Percentiles rank a stretch among this genome's conserved stretches.
Conservation (phyloP, 2,888 invertebrate species). For the Cantharis nigra region DNA sequence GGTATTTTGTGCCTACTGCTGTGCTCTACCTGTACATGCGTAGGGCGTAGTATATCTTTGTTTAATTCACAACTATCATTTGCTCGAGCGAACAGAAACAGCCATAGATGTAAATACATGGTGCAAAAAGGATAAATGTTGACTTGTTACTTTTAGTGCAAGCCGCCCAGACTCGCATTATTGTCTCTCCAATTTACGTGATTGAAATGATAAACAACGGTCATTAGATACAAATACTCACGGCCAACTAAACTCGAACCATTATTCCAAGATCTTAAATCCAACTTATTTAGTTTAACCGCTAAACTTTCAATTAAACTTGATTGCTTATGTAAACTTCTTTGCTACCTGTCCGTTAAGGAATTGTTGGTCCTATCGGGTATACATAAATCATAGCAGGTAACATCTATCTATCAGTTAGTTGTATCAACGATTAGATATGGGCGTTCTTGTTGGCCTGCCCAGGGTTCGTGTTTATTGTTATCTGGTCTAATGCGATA, state of each 20-base stretch:
- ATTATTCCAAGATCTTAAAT: background rate
- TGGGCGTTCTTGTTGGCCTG: slow-evolving; percentile 47
- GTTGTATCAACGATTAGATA: slow-evolving; percentile 51
- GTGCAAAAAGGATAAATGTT: slow-evolving; percentile 38
- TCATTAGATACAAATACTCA: slow-evolving; percentile 39
- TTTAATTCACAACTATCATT: slow-evolving; percentile 39
- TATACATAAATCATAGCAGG: slow-evolving; percentile 50
- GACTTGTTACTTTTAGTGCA: slow-evolving; percentile 45
- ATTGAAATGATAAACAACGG: slow-evolving; percentile 43
- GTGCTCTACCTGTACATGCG: slow-evolving; percentile 28
- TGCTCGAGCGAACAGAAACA: slow-evolving; percentile 37
- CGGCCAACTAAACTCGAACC: background rate
- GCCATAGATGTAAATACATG: slow-evolving; percentile 36
- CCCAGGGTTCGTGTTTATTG: slow-evolving; percentile 27
- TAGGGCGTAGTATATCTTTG: slow-evolving; percentile 38
- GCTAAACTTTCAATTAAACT: slow-evolving; percentile 7
- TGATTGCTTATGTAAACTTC: slow-evolving; percentile 14
- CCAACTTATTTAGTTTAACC: background rate
- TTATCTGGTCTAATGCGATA: background rate
- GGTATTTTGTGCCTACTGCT: slow-evolving; percentile 29
- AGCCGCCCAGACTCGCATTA: slow-evolving; percentile 47
- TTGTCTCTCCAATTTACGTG: slow-evolving; percentile 49
- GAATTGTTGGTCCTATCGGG: slow-evolving; percentile 34
- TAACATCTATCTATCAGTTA: slow-evolving; percentile 49
- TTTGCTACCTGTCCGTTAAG: slow-evolving; percentile 37